Percentiles rank a stretch among this genome's conserved stretches.
These are phyloP conservation scores for Aricia artaxerxes DNA, from an alignment of 2,888 invertebrate species.

Conservation along the genomic window DNA sequence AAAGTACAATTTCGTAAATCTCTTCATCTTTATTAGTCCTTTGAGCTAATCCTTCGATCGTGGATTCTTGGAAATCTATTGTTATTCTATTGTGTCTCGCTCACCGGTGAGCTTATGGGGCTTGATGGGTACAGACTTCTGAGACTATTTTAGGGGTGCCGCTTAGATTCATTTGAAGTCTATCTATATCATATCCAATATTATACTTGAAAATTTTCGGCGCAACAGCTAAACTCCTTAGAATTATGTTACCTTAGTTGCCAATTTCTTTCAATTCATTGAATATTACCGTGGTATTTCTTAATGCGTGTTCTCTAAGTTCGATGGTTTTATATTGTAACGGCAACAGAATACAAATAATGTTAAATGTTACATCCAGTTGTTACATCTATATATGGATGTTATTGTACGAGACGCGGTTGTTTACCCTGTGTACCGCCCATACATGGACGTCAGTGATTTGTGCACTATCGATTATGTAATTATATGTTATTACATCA, in stretches of 20 bases:
- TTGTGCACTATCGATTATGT: slow-evolving; percentile 42
- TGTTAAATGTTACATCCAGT: background rate
- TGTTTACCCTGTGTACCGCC: slow-evolving; percentile 21
- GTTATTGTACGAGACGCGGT: background rate
- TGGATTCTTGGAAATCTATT: no score
- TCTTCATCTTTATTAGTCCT: background rate
- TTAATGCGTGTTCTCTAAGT: background rate
- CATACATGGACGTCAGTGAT: slow-evolving; percentile 41
- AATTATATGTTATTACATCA: slow-evolving; percentile 42
- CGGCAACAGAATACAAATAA: background rate
- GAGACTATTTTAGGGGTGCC: no score
- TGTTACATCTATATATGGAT: slow-evolving; percentile 1
- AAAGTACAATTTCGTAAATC: background rate
- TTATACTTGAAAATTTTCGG: no score
- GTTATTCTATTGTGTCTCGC: no score
- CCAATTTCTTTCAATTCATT: no score
- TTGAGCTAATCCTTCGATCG: no score
- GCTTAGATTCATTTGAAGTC: no score
- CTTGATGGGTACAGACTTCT: no score
- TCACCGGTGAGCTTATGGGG: no score
- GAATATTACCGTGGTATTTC: background rate
- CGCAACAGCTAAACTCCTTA: no score
- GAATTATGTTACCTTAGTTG: no score
- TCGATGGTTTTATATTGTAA: background rate
- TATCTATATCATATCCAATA: no score